Evolutionary conservation across 2,888 invertebrate species (phyloP), one percentile per base, ranked within the genome.

Genomic region (Trimorus sp.): DNA sequence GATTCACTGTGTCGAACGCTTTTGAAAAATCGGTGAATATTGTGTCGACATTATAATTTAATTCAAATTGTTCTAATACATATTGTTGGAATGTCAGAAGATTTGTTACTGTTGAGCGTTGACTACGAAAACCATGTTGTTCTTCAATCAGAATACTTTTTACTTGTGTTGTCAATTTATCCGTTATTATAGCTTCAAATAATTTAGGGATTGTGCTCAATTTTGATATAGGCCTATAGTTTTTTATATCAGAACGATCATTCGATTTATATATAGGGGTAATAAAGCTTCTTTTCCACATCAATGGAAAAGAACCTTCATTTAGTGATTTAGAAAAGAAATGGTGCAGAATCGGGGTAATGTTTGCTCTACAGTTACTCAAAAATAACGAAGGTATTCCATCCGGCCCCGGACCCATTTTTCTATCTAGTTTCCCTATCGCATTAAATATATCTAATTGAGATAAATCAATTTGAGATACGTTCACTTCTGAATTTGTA

Each of bases 221-320:
- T 36, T 37, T 56, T 8, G 37, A 56, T 3, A 56, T 56, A 0
- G 37, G 56, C 37, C 56, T 56, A 56, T 56, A 56, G 9, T 56
- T 56, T 56, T 38, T n/a, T 37, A 56, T 12, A 38, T 37, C 7
- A 1, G n/a, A 56, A 6, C 56, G 37, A 37, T 37, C n/a, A 9
- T n/a, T 37, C 0, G 56, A 56, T 38, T 56, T 56, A n/a, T 56
- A n/a, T 1, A 56, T 38, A 12, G 56, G 38, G 3, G 56, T 56
- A 11, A 56, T 56, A 37, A 56, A 56, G n/a, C 56, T 26, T 26
- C 16, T 37, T 56, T 56, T 56, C 56, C 56, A 56, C 1, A 56
- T 4, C 2, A 12, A 4, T 3, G 56, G 56, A 38, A 56, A 12
- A 38, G 38, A 36, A 12, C n/a, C 38, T 16, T 56, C 56, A 2